Base-by-base conservation (phyloP, 1,140 invertebrate genomes). In the Meteorus sp. region DNA sequence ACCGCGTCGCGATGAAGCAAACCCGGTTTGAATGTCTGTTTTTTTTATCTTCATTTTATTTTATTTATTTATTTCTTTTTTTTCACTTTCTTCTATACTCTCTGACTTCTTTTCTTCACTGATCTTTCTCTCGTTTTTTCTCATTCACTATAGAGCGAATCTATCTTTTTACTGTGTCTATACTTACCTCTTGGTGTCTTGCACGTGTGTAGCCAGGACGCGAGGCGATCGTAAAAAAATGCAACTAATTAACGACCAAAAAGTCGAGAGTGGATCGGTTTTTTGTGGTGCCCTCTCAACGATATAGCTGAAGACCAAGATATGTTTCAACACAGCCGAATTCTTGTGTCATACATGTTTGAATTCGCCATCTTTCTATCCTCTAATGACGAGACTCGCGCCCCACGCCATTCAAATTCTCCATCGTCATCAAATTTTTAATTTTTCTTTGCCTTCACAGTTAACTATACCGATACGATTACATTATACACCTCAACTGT, bases 221-320 rank as follows among this genome's bases (percentile, higher is more conserved):
- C 48, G 37, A 31, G 35, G 48, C 27, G 60, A 63, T 67, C 59
- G 51, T 66, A 64, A 66, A 68, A 65, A 67, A 65, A 68, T 63
- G 62, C 63, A 62, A 68, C 65, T 65, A 67, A 68, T 67, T 65
- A 67, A 65, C 58, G 60, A 63, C 54, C 39, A 68, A 68, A 68
- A 67, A 68, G 39, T 65, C 19, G 15, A 33, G 22, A 62, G 56
- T 29, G n/a, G n/a, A 29, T n/a, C 8, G 8, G 8, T 17, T 50
- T 50, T 50, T 23, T 47, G 7, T 13, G 9, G 20, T 25, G 11
- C 23, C 13, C 25, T 13, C 8, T 25, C 2, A 27, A 13, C 13
- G 5, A 50, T 31, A 50, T 31, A 50, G n/a, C 9, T 11, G 27
- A 27, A 48, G 20, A 48, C 4, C 11, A 13, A 23, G 11, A 27